Base-by-base conservation (phyloP, 1,140 invertebrate genomes). In the Cydia pomonella region DNA sequence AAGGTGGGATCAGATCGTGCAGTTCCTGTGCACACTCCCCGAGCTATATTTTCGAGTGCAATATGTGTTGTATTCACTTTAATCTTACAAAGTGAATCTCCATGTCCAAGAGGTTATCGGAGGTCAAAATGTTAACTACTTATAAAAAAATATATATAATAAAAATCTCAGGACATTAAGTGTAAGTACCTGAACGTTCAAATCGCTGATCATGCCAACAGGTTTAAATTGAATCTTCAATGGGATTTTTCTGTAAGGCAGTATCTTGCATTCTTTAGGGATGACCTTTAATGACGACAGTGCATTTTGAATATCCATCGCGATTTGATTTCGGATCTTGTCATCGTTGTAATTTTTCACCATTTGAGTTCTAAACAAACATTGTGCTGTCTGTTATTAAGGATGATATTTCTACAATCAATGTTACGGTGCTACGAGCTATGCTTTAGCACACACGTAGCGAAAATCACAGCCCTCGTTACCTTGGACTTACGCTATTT, bases 151-250 rank as follows among this genome's bases (percentile, higher is more conserved):
- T n/a, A n/a, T n/a, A n/a, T n/a, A n/a, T n/a, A n/a, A n/a, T 6
- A 72, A 7, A 59, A 23, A 53, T 27, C 72, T 18, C 29, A 53
- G 12, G 23, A 23, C 2, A 44, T 18, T 64, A 47, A 5, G 50
- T 53, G n/a, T 29, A 73, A n/a, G n/a, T 73, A 90, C 90, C 85
- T 92, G 89, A 59, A 91, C 84, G 72, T 89, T 83, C 3, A 92
- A 77, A n/a, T 79, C 80, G 33, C 80, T 91, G 73, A 93, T 91
- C 81, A 91, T 82, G 6, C 87, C 89, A n/a, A 92, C 78, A 4
- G 91, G 91, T 74, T 91, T 92, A 73, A 93, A 93, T 47, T 87
- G 86, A 80, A 93, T 93, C 77, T 89, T 92, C 21, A 93, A 47
- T 3, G 89, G 85, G 1, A 88, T 82, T 78, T 91, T 93, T 47